Conservation (phyloP, 2,888 invertebrate genomes). For the Cloeon dipterum region DNA sequence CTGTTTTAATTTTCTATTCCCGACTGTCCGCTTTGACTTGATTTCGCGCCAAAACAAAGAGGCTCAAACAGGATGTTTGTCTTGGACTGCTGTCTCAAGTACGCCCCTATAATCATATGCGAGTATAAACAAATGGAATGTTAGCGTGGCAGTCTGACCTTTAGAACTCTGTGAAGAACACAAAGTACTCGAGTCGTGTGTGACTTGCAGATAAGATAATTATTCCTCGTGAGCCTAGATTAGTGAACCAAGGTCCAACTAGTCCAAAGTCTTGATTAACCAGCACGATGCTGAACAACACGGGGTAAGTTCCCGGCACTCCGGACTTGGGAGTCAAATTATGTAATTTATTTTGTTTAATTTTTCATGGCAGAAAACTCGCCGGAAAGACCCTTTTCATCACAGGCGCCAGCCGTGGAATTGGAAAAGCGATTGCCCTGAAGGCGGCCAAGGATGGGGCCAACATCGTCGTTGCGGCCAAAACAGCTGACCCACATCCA, state of each 20-base stretch:
- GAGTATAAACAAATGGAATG: too few relatives aligned
- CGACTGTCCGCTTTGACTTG: too few relatives aligned
- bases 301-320: constrained; percentile 9
- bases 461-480: constrained; percentile 76
- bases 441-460: constrained; percentile 85
- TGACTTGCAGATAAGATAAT: neutral
- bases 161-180: constrained; percentile 1
- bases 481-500: constrained; percentile 74
- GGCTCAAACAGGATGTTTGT: too few relatives aligned
- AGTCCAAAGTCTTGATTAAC: too few relatives aligned
- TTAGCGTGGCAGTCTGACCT: constrained; percentile 1
- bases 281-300: constrained; percentile 10
- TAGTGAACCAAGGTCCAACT: too few relatives aligned
- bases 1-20: too few relatives aligned
- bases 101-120: too few relatives aligned
- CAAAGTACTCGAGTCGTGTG: neutral
- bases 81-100: too few relatives aligned
- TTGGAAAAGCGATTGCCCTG: constrained; percentile 84
- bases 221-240: too few relatives aligned
- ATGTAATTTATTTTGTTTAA: neutral
- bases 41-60: too few relatives aligned
- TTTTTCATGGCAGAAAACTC: constrained; percentile 27
- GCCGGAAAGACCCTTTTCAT: constrained; percentile 84
- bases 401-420: constrained; percentile 89
- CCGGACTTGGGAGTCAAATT: neutral